Conservation (phyloP, 2,113 vertebrate genomes). For the Conger conger region DNA sequence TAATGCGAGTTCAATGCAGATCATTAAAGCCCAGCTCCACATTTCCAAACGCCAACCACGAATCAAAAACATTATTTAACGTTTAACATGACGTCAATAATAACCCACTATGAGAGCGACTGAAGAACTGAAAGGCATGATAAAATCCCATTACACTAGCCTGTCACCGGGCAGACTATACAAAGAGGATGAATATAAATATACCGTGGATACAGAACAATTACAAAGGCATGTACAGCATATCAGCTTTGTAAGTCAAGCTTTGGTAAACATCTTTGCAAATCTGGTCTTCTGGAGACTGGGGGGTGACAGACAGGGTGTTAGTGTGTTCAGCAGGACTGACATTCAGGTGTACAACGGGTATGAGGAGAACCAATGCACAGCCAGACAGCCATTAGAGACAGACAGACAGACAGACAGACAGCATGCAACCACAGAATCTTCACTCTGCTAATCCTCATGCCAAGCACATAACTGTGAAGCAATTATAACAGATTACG, state of each 20-base stretch:
- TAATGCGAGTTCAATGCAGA: neutral
- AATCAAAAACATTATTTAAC: neutral
- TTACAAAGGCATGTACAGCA: neutral
- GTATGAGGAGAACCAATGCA: conserved; percentile 3
- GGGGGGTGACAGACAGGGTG: neutral
- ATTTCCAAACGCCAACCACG: neutral
- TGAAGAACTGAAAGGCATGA: neutral
- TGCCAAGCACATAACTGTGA: neutral
- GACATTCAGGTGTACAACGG: neutral
- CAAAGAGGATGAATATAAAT: neutral
- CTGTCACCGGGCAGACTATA: neutral
- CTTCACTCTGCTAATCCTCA: neutral
- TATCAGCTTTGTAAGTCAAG: neutral
- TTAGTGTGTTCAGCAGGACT: conserved; percentile 4
- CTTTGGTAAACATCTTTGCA: neutral
- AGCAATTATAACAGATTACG: neutral
- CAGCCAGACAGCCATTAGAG: conserved; percentile 22
- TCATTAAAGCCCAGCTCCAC: neutral
- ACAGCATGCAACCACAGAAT: neutral
- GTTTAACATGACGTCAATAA: neutral
- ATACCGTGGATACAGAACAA: neutral
- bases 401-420: neutral
- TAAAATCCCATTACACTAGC: too few species aligned
- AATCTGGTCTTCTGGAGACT: neutral
- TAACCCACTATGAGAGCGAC: neutral